Base-by-base conservation (phyloP, 2,888 invertebrate genomes). In the Biston stratarius region DNA sequence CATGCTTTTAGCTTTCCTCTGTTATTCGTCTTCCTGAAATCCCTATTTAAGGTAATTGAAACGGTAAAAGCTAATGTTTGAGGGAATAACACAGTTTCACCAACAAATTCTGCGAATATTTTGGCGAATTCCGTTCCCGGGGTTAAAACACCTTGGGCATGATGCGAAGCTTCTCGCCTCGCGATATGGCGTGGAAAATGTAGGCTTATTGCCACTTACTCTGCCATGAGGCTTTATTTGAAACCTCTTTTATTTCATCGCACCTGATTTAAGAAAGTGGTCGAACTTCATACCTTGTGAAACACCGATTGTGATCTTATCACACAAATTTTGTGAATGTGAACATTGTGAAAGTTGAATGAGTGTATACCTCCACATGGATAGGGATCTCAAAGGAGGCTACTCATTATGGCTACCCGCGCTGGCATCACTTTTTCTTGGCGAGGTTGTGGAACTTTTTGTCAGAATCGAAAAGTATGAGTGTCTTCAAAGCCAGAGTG, bases 121-220 rank as follows among this genome's bases (percentile, higher is more conserved):
- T 75, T 56, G 58, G 71, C 42, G 61, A 68, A 73, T 74, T 72
- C 65, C 67, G 33, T 59, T 67, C 57, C 38, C 51, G 68, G 68
- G 72, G 74, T 64, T 74, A 70, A 76, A 76, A 74, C 67, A 72
- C 72, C 70, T 75, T 74, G 45, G 48, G 52, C 64, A 67, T 69
- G 68, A 73, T 65, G 69, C 61, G 69, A 73, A 74, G 75, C 69
- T 71, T 67, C 65, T 72, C 64, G 65, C 70, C 55, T 73, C 60
- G 61, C 60, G 65, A 74, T 73, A 75, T 75, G 70, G 69, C 56
- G 69, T 48, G 71, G 73, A 78, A 79, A 76, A 75, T 77, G 70
- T 76, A 58, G 65, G 67, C 67, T 57, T 58, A 70, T 72, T 69
- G 62, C 61, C 59, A 64, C 56, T 63, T 69, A 9, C 34, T 24